Evolutionary conservation across 1,140 invertebrate species (phyloP), one percentile per base, ranked within the genome.

Genomic region (Hydropsyche tenuis): DNA sequence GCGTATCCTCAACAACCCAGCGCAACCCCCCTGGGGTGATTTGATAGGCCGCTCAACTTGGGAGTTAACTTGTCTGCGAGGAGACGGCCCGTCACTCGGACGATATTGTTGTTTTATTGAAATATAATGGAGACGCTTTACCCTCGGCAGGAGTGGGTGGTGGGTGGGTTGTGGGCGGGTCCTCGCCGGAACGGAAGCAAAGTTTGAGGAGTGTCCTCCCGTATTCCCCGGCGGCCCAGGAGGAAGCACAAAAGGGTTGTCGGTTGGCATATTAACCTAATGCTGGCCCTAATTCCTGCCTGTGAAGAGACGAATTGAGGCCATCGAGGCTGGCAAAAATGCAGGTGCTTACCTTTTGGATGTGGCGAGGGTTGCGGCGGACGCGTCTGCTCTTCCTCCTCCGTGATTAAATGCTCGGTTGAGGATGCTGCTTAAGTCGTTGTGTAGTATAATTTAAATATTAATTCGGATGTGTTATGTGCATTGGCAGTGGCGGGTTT

Each of bases 241-340:
- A 42, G 23, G 16, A 51, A 53, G 45, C 66, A 69, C 66, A 53
- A 53, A 68, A 69, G 66, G 46, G 45, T n/a, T n/a, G n/a, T n/a
- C n/a, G 30, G 30, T 56, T 42, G 48, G n/a, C 37, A 56, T 70
- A 70, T 70, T 70, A 70, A 56, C 68, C 51, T 70, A 70, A 70
- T 70, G 68, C 68, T 22, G 46, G 4, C 56, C 56, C 12, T 3
- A 43, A n/a, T 20, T 51, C 46, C 14, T 51, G 18, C n/a, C n/a
- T n/a, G n/a, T n/a, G n/a, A n/a, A n/a, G n/a, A 14, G 14, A 20
- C 46, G 14, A 14, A 4, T 37, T n/a, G n/a, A n/a, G n/a, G n/a
- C n/a, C n/a, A n/a, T n/a, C n/a, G n/a, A n/a, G 30, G 30, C 3
- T 37, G 3, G 30, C 9, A 37, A 37, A 37, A 37, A 37, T 37